Base-by-base conservation (phyloP, 2,888 invertebrate genomes). In the Nemoura dubitans region DNA sequence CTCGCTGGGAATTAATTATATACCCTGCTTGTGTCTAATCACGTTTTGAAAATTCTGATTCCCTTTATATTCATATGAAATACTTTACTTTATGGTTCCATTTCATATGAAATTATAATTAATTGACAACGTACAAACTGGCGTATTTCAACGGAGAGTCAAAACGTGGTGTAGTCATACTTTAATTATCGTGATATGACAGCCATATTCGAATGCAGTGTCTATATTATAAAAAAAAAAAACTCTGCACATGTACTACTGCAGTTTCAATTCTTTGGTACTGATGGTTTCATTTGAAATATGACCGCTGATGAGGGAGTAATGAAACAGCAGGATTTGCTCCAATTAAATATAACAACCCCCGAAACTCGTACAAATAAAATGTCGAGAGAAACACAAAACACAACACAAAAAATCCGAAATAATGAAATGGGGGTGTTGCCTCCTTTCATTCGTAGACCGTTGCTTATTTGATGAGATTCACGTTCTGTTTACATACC, bases 331-430 rank as follows among this genome's bases (percentile, higher is more conserved):
- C 59, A 59, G 59, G 59, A 59, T 59, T 59, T 59, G 59, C 21
- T 59, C 21, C 59, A 59, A 59, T 59, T 59, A 59, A 59, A 59
- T 59, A 59, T 59, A 59, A 59, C 59, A 59, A 59, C 59, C 59
- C 36, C 10, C 2, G 21, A 59, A 59, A 59, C 59, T 59, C 59
- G 59, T n/a, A n/a, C 59, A 59, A 59, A 59, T 59, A 59, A 59
- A 59, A 14, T 21, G 14, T 59, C 21, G 59, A 59, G 59, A 21
- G n/a, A 59, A 36, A 36, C 36, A 36, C 36, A 36, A 36, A 36
- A 36, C 10, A 36, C 3, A 36, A 36, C 36, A 36, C 10, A 36
- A 36, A 59, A 21, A 10, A 59, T 16, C 14, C 1, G 59, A 59
- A 10, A 59, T 59, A 59, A 59, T 59, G 59, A 59, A 59, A 59